Evolutionary conservation across 2,113 vertebrate genomes (phyloP).

Genomic region (Ceratotherium simum): DNA sequence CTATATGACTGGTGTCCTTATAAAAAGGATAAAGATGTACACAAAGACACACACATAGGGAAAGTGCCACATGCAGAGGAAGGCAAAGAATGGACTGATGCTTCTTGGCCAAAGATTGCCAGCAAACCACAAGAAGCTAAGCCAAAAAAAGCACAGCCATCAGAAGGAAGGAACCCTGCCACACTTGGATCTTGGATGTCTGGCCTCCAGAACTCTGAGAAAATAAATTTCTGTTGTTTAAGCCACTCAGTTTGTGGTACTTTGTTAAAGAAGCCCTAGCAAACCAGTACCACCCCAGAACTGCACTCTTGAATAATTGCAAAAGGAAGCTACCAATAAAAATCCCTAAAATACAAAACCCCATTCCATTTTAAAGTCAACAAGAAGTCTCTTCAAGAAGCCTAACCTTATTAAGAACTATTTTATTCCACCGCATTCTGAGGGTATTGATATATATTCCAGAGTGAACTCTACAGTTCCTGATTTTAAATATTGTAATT

Average conservation of each 20-base stretch:
- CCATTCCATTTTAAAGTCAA: not conserved
- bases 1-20: not conserved
- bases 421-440: not conserved
- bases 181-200: not conserved
- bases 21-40: not conserved
- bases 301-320: not conserved
- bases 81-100: not conserved
- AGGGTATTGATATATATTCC: not conserved
- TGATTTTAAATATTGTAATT: not conserved
- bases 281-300: not conserved
- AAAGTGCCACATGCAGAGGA: not conserved
- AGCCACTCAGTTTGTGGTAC: not conserved
- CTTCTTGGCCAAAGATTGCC: not conserved
- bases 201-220: not conserved
- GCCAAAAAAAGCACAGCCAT: not conserved
- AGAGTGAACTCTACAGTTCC: not conserved
- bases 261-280: not conserved
- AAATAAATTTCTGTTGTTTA: not conserved
- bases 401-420: not conserved
- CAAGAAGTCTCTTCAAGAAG: not conserved
- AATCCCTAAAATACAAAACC: not conserved
- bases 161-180: not conserved
- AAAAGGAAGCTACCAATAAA: not conserved
- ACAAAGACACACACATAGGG: rapidly evolving
- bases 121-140: not conserved